A percentile compares a stretch with the other conserved stretches of the same genome.
phyloP scores from a whole-genome alignment of 2,888 invertebrate species.

The Agrotis segetum region DNA sequence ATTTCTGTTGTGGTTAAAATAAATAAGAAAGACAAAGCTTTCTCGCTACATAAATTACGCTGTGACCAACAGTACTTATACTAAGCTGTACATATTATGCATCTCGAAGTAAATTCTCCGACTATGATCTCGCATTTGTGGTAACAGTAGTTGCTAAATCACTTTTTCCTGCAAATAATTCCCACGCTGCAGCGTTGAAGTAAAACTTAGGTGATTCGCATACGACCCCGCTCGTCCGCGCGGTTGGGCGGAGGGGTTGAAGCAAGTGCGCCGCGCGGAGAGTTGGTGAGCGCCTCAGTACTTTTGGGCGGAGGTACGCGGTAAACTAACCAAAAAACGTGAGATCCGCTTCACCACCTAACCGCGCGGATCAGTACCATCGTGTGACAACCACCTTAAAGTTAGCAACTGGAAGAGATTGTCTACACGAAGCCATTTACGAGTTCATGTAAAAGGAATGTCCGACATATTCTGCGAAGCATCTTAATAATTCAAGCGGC shows the following conservation, averaged over 20 bases:
- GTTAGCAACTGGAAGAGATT: constrained; percentile 33
- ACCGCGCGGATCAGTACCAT: too few species aligned
- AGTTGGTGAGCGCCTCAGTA: too few species aligned
- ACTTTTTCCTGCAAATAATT: constrained; percentile 43
- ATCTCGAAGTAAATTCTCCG: constrained; percentile 37
- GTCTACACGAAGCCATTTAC: constrained; percentile 19
- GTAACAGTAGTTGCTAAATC: constrained; percentile 48
- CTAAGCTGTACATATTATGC: constrained; percentile 38
- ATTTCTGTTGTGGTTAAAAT: constrained; percentile 9
- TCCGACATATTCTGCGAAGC: constrained; percentile 11
- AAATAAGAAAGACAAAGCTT: constrained; percentile 22
- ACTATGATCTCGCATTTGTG: constrained; percentile 35
- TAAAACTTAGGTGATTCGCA: constrained; percentile 13
- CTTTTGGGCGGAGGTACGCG: too few species aligned
- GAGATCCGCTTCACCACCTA: too few species aligned
- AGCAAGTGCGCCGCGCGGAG: too few species aligned
- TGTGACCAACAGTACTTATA: constrained; percentile 20
- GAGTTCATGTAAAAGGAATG: constrained; percentile 32
- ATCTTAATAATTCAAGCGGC: constrained; percentile 17
- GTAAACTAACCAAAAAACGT: too few species aligned
- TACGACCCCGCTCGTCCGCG: too few species aligned
- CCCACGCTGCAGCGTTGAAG: constrained; percentile 28
- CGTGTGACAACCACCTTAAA: neutral
- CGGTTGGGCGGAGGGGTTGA: too few species aligned
- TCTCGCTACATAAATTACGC: constrained; percentile 24